Evolutionary conservation across 2,113 vertebrate genomes (phyloP), one percentile per base, ranked within the genome.

Genomic region (Zosterops borbonicus): DNA sequence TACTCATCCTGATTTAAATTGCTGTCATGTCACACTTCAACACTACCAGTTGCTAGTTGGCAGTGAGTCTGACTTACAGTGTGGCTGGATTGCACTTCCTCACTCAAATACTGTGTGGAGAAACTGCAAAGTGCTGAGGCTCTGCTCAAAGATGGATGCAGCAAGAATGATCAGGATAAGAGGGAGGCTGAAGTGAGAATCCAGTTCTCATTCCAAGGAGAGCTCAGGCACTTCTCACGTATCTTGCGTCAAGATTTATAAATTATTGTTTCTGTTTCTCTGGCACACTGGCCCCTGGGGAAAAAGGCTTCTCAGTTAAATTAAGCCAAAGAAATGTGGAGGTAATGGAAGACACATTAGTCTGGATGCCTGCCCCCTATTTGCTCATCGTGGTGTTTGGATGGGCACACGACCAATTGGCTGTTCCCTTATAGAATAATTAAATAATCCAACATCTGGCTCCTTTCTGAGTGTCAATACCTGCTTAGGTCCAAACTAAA

Each of bases 351-450:
- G 75, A 90, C 90, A 90, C 21, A 56, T 64, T 42, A 83, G n/a
- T 60, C 35, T 90, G 93, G 87, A 83, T 65, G 75, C 59, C 68
- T 83, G 78, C 78, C 91, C 92, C 64, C 65, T 90, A 81, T 90
- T 92, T 95, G 42, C 67, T 92, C 62, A 70, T 59, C 85, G 74
- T 76, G 55, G 59, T 91, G 82, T 87, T 76, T 85, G 74, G 41
- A 92, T 65, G 50, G 78, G 89, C 89, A 81, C 53, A 55, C 62
- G n/a, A 89, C 87, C 95, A 95, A 56, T 21, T 93, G 90, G 85
- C 85, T 91, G 93, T 83, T 93, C 82, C 85, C 75, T 74, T 63
- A 69, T 3, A 15, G 87, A 63, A 85, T 65, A 31, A 92, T 69
- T 92, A 83, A 87, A 92, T 78, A 89, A 89, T 53, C 37, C 55